These are phyloP conservation scores for Lasiurus cinereus DNA, from an alignment of 2,113 vertebrate genomes.

Conservation along the genomic window DNA sequence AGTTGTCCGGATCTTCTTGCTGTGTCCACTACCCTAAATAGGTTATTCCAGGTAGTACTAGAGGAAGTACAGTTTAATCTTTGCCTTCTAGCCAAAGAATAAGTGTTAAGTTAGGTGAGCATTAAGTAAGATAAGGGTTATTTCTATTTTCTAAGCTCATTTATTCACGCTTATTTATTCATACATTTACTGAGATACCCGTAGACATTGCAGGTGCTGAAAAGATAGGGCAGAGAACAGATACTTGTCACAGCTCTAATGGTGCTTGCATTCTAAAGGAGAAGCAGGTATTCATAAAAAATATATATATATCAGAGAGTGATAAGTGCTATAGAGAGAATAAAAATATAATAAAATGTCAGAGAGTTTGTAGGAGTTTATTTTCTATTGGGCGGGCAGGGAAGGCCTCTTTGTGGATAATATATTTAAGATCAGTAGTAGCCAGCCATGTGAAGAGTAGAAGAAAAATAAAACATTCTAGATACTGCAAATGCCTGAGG, in stretches of 20 bases:
- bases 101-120: not conserved
- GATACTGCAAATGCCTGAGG: not conserved
- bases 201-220: not conserved
- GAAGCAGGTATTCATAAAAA: not conserved
- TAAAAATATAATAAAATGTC: not conserved
- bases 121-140: not conserved
- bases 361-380: not conserved
- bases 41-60: not conserved
- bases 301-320: not conserved
- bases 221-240: not conserved
- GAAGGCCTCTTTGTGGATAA: not conserved
- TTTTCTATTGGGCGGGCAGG: not conserved
- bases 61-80: not conserved
- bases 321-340: not conserved
- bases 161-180: not conserved
- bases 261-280: not conserved
- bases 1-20: not conserved
- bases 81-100: not conserved
- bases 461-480: not conserved
- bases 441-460: not conserved
- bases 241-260: not conserved
- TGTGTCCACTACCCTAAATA: not conserved
- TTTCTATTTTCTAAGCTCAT: not conserved
- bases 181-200: not conserved
- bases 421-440: not conserved